Percentiles rank a stretch among this genome's conserved stretches.
Evolutionary conservation across 2,113 vertebrate species (phyloP).

Genomic region (Leptobrachium ailaonicum): DNA sequence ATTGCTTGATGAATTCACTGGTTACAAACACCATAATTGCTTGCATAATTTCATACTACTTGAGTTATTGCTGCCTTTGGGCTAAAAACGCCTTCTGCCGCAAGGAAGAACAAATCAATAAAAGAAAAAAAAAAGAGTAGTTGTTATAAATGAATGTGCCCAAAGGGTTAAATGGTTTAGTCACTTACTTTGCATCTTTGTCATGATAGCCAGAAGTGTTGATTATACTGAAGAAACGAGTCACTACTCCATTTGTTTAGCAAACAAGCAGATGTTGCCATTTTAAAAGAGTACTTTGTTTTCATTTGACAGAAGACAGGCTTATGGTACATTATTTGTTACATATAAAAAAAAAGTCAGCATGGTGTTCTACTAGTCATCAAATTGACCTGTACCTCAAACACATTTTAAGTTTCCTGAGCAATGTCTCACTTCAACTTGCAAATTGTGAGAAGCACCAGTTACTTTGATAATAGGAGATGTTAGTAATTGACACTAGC

Average conservation of each 20-base stretch:
- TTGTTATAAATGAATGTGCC: background rate
- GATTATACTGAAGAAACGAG: background rate
- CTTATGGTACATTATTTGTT: background rate
- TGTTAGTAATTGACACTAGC: too few species aligned
- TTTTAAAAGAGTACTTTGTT: conserved; percentile 12
- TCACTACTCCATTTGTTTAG: background rate
- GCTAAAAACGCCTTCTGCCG: conserved; percentile 30
- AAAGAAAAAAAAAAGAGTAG: background rate
- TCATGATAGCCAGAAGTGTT: background rate
- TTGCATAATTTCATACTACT: conserved; percentile 31
- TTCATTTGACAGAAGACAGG: conserved; percentile 6
- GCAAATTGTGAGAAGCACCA: too few species aligned
- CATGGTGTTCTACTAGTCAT: background rate
- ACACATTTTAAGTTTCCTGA: background rate
- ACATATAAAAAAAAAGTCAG: too few species aligned
- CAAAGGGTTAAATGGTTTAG: background rate
- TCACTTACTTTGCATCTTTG: background rate
- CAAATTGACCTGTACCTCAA: background rate
- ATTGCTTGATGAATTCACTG: conserved; percentile 31
- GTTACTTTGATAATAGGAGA: too few species aligned
- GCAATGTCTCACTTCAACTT: background rate
- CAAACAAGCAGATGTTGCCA: background rate
- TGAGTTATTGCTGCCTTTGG: conserved; percentile 31
- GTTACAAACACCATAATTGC: conserved; percentile 26
- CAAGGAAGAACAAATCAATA: conserved; percentile 27